phyloP scores from a whole-genome alignment of 1,140 invertebrate species.

The Planococcus citri region DNA sequence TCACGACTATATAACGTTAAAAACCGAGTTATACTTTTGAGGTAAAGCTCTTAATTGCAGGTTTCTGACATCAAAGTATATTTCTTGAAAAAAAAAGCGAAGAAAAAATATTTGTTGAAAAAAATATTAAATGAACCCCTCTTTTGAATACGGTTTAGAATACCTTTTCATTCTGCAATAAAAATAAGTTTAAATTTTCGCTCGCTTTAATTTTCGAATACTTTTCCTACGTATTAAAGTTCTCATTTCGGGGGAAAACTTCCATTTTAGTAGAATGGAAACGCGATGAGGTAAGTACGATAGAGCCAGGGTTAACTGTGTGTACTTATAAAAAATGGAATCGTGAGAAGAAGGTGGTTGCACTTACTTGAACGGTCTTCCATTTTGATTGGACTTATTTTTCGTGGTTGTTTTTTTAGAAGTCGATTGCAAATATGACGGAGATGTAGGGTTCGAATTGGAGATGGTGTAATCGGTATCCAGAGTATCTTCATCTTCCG shows the following conservation, averaged over 20 bases:
- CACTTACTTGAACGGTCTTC: slow-evolving; percentile 16
- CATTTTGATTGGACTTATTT: slow-evolving; percentile 16
- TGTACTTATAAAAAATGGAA: slow-evolving; percentile 14
- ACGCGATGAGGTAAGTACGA: too few species aligned
- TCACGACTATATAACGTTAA: too few species aligned
- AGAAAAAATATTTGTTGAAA: not conserved
- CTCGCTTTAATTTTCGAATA: slow-evolving; percentile 7
- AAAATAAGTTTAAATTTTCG: slow-evolving; percentile 8
- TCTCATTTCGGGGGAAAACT: not conserved
- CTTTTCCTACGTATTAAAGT: not conserved
- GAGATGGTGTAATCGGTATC: not conserved
- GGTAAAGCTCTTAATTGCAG: not conserved
- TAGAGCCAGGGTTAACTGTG: too few species aligned
- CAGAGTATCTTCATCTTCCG: slow-evolving; percentile 10
- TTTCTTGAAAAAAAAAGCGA: not conserved
- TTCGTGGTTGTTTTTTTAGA: slow-evolving; percentile 22
- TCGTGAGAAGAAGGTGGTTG: slow-evolving; percentile 1
- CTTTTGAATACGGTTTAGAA: not conserved
- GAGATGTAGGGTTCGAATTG: slow-evolving; percentile 20
- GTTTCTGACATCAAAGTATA: not conserved
- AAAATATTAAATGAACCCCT: not conserved
- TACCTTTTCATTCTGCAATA: not conserved
- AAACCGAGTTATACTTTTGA: too few species aligned
- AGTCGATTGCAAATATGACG: slow-evolving; percentile 18
- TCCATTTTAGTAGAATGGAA: not conserved